These are phyloP conservation scores for Volucella zonaria DNA, from an alignment of 2,888 invertebrate species.

Conservation along the genomic window DNA sequence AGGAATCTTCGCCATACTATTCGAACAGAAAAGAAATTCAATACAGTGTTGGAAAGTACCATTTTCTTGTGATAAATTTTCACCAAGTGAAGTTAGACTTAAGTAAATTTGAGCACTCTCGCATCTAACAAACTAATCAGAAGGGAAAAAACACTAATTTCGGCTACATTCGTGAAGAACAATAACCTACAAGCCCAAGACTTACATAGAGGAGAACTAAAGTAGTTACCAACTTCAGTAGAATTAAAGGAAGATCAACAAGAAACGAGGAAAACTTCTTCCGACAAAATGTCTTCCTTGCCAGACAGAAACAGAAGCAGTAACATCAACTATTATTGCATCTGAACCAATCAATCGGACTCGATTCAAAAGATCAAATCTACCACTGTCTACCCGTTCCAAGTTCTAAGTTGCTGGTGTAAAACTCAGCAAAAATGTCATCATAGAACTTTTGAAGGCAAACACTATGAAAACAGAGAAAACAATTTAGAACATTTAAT, in stretches of 20 bases:
- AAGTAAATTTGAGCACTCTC: slow-evolving; percentile 55
- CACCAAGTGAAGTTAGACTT: slow-evolving; percentile 64
- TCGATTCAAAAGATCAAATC: too few species aligned
- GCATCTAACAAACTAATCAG: background rate
- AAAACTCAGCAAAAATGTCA: too few species aligned
- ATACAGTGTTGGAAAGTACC: slow-evolving; percentile 32
- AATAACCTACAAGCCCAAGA: slow-evolving; percentile 10
- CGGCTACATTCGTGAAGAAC: slow-evolving; percentile 11
- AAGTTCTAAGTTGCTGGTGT: too few species aligned
- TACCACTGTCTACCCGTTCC: too few species aligned
- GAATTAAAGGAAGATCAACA: slow-evolving; percentile 6
- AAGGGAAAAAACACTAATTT: slow-evolving; percentile 22
- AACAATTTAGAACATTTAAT: too few species aligned
- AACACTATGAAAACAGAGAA: too few species aligned
- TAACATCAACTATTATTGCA: slow-evolving; percentile 33
- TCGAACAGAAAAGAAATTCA: background rate
- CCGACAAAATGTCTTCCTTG: slow-evolving; percentile 70
- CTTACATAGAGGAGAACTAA: slow-evolving; percentile 11
- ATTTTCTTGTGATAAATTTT: slow-evolving; percentile 58
- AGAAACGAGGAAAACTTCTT: slow-evolving; percentile 8
- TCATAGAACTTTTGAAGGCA: too few species aligned
- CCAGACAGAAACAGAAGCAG: slow-evolving; percentile 40
- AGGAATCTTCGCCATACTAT: slow-evolving; percentile 22
- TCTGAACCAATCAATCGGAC: too few species aligned
- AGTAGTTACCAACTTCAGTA: background rate